Base-by-base conservation (phyloP, 1,140 invertebrate species). In the Drosophila kanapiae region DNA sequence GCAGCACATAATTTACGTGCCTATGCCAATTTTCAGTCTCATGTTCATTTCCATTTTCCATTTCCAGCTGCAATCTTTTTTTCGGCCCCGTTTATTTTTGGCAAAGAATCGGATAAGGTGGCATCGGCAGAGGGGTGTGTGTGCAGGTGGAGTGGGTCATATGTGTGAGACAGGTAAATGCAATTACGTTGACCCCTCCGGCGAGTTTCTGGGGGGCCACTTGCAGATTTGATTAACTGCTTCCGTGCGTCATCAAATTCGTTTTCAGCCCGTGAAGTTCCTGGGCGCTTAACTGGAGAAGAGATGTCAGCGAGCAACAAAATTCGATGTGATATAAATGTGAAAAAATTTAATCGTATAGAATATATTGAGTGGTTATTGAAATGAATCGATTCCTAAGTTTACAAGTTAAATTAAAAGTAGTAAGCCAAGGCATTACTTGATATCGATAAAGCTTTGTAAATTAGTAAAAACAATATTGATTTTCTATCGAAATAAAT, bases 201-300 rank as follows among this genome's bases (percentile, higher is more conserved):
- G 62, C 57, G 31, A 42, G 35, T 64, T 74, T 54, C 53, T 58
- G 38, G 65, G 64, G 63, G 49, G 63, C 43, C 86, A 86, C 82
- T 90, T 85, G 68, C 81, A 81, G 78, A 90, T 90, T 90, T 90
- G 86, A 90, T 90, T 91, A 91, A 90, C 85, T 90, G 85, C 86
- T 90, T 90, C 86, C 85, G 78, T 90, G 85, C 85, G 82, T 90
- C 85, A 90, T 91, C 85, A 85, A 85, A 82, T 77, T 91, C 75
- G 71, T 81, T 75, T 88, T 81, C 81, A 81, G 59, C 57, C 38
- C 29, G 51, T 47, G 29, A 47, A 68, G 45, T 61, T 42, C 7
- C 10, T 18, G 14, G 38, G 16, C 14, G 14, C 13, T 38, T n/a
- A 37, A 38, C 2, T 38, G 13, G 13, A 27, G 53, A 54, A 14